phyloP scores from a whole-genome alignment of 1,140 invertebrate genomes.

The Nephotettix cincticeps region DNA sequence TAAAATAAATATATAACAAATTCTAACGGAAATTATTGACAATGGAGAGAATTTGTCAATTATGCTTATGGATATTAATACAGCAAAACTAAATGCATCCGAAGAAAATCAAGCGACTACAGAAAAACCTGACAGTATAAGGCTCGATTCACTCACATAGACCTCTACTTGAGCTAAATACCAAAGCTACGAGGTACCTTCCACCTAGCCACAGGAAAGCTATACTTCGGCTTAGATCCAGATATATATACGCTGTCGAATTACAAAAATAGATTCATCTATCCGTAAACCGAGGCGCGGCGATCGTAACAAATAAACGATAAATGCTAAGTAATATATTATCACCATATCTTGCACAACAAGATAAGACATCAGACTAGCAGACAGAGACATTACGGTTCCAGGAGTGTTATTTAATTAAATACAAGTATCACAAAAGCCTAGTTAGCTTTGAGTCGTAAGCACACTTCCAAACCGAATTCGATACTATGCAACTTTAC shows the following conservation, averaged over 20 bases:
- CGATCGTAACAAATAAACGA: not conserved
- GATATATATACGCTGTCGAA: not conserved
- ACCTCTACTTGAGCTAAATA: not conserved
- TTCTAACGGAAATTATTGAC: too few relatives aligned
- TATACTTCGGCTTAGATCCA: not conserved
- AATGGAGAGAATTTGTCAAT: too few relatives aligned
- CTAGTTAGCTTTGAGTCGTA: conserved; percentile 5
- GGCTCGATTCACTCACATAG: not conserved
- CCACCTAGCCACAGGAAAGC: not conserved
- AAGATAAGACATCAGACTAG: conserved; percentile 17
- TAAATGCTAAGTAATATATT: conserved; percentile 20
- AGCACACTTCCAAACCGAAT: conserved; percentile 1
- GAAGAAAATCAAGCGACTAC: too few relatives aligned
- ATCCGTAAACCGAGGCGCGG: not conserved
- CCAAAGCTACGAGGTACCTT: not conserved
- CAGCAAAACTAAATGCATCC: too few relatives aligned
- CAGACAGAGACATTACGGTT: not conserved
- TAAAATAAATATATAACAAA: too few relatives aligned
- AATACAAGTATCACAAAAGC: conserved; percentile 7
- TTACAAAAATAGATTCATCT: not conserved
- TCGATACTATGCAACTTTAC: conserved; percentile 22
- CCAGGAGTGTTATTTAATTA: not conserved
- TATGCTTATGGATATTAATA: too few relatives aligned
- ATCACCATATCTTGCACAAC: conserved; percentile 19
- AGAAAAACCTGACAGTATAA: too few relatives aligned